Conservation (phyloP, 2,113 vertebrate genomes). For the Zosterops japonicus region DNA sequence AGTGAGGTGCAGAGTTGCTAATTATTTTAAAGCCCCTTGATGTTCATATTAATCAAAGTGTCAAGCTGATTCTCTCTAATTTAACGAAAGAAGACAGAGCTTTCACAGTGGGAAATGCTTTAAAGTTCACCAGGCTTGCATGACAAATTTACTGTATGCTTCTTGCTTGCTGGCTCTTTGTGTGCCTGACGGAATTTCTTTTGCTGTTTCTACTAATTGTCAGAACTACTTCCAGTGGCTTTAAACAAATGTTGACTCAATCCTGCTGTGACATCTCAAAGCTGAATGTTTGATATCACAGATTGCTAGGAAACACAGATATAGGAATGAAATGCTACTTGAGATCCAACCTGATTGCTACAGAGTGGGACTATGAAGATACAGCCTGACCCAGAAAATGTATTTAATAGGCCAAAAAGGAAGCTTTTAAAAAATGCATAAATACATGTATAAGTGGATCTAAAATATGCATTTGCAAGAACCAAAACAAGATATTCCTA, state of each 20-base stretch:
- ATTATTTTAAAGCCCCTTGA: constrained; percentile 25
- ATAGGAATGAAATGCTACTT: neutral
- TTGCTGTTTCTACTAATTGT: constrained; percentile 49
- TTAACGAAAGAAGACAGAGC: constrained; percentile 6
- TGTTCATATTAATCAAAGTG: constrained; percentile 23
- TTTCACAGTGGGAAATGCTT: constrained; percentile 24
- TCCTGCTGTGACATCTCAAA: constrained; percentile 47
- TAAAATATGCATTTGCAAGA: constrained; percentile 31
- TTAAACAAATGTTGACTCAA: constrained; percentile 54
- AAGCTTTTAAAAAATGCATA: constrained; percentile 43
- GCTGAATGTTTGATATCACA: neutral
- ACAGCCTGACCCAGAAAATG: constrained; percentile 29
- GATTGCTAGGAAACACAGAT: constrained; percentile 27
- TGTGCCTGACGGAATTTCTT: neutral
- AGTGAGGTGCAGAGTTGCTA: neutral
- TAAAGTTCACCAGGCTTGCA: constrained; percentile 43
- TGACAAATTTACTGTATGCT: neutral
- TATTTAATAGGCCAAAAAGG: constrained; percentile 33
- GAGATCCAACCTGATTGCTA: neutral
- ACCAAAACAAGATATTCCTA: constrained; percentile 42
- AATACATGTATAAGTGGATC: neutral
- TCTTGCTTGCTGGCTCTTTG: neutral
- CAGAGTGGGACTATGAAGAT: neutral
- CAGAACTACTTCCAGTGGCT: constrained; percentile 25
- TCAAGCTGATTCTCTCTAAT: constrained; percentile 7